Conservation (phyloP, 2,888 invertebrate genomes). For the Sussaba pulchella region DNA sequence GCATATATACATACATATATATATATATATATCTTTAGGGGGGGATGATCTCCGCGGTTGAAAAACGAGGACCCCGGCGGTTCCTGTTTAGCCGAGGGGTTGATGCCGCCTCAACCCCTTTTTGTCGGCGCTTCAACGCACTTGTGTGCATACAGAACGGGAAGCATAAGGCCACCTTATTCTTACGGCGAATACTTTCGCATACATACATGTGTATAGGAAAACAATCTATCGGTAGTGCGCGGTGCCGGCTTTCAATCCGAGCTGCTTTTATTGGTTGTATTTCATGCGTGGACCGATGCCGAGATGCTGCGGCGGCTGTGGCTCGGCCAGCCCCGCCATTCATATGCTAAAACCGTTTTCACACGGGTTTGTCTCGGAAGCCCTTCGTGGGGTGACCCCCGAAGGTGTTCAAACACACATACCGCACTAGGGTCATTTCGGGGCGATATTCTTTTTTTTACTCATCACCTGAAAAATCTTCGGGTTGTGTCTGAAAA, state of each 20-base stretch:
- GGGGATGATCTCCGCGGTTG: conserved; percentile 54
- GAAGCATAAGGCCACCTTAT: conserved; percentile 50
- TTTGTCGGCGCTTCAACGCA: conserved; percentile 77
- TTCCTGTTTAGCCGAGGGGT: conserved; percentile 48
- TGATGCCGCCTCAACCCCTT: conserved; percentile 43
- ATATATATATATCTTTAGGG: conserved; percentile 28
- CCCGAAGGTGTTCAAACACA: conserved; percentile 72
- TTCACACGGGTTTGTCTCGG: conserved; percentile 71
- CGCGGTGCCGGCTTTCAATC: conserved; percentile 70
- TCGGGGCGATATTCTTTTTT: too few species aligned
- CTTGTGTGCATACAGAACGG: conserved; percentile 56
- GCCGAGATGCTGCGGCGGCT: conserved; percentile 34
- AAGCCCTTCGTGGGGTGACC: conserved; percentile 73
- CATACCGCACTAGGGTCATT: conserved; percentile 27
- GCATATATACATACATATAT: conserved; percentile 6
- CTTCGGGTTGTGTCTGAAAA: too few species aligned
- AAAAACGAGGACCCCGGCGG: conserved; percentile 44
- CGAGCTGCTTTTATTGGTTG: conserved; percentile 76
- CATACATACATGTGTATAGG: conserved; percentile 48
- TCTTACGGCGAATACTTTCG: conserved; percentile 29
- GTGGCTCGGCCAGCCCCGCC: conserved; percentile 64
- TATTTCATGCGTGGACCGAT: conserved; percentile 73
- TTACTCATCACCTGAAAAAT: too few species aligned
- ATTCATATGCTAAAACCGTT: conserved; percentile 79
- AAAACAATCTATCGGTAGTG: conserved; percentile 75